Evolutionary conservation across 2,888 invertebrate genomes (phyloP).

Genomic region (Oxycera nigricornis): DNA sequence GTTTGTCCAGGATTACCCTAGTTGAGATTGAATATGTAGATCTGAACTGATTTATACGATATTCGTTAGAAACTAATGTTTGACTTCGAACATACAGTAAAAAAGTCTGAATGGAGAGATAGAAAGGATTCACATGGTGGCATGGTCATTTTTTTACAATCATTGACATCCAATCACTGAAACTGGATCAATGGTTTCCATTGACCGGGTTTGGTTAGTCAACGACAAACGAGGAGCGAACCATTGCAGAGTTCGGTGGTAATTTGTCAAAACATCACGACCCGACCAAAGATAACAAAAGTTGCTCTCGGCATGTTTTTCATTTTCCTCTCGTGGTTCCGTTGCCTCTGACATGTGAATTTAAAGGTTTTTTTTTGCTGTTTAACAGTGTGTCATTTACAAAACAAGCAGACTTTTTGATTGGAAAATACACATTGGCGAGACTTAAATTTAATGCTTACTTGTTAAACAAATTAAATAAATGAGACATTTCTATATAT

Average conservation of each 20-base stretch:
- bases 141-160: not conserved
- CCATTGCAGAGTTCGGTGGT: slow-evolving; percentile 4
- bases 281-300: slow-evolving; percentile 32
- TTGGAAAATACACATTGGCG: too few relatives aligned
- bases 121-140: not conserved
- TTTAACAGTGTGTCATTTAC: too few relatives aligned
- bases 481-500: too few relatives aligned
- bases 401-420: too few relatives aligned
- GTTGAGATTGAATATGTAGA: slow-evolving; percentile 4
- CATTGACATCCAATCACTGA: slow-evolving; percentile 38
- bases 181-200: slow-evolving; percentile 21
- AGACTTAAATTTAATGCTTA: too few relatives aligned
- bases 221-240: slow-evolving; percentile 2
- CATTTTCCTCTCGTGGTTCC: not conserved
- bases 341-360: too few relatives aligned
- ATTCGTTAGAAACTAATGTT: not conserved
- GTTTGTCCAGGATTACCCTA: slow-evolving; percentile 5
- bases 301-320: not conserved
- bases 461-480: too few relatives aligned
- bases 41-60: not conserved
- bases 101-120: not conserved
- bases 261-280: slow-evolving; percentile 41
- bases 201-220: not conserved
- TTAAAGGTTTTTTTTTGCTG: too few relatives aligned
- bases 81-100: not conserved